Percentiles rank a stretch among this genome's conserved stretches.
These are phyloP conservation scores for Geophilus truncorum DNA, from an alignment of 2,888 invertebrate genomes.

Conservation along the genomic window DNA sequence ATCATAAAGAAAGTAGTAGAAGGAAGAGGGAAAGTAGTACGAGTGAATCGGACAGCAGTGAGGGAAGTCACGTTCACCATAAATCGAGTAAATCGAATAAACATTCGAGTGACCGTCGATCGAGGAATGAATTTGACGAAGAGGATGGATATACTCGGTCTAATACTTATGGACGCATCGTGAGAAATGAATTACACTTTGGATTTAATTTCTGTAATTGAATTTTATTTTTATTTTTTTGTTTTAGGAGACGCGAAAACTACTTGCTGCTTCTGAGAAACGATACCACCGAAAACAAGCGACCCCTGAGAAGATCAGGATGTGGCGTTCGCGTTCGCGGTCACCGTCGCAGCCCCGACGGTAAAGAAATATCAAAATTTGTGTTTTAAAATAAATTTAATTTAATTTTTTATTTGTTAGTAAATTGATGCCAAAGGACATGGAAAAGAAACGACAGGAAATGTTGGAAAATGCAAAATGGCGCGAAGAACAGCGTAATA, in stretches of 20 bases:
- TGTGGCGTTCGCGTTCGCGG: not conserved
- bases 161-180: not conserved
- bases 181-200: not conserved
- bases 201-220: not conserved
- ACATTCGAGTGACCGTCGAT: not conserved
- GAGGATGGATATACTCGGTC: not conserved
- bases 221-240: not conserved
- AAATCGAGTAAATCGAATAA: not conserved
- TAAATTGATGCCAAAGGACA: constrained; percentile 54
- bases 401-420: not conserved
- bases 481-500: constrained; percentile 50
- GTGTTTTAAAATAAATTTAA: not conserved
- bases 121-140: not conserved
- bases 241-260: not conserved
- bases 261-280: not conserved
- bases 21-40: not conserved
- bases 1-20: constrained; percentile 39
- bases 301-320: not conserved
- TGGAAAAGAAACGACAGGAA: constrained; percentile 64
- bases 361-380: not conserved
- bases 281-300: not conserved
- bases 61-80: constrained; percentile 53
- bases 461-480: constrained; percentile 75
- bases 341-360: not conserved
- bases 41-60: constrained; percentile 48